phyloP scores from a whole-genome alignment of 2,797 vertebrate species.

The Microctenopoma lineatum region DNA sequence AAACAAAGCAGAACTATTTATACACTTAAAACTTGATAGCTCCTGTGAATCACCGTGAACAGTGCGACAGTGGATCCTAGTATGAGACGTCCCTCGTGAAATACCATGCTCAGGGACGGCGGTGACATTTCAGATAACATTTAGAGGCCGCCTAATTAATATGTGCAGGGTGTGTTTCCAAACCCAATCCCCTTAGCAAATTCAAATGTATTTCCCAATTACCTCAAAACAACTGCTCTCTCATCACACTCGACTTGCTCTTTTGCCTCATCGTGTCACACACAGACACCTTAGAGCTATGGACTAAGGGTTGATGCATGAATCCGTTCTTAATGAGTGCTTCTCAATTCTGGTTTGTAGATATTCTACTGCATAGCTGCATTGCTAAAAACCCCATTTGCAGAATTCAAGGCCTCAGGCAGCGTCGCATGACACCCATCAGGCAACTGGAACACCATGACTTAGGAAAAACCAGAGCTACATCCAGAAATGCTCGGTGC shows the following conservation, averaged over 20 bases:
- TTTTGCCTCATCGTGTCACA: conserved; percentile 5
- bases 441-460: too few relatives aligned
- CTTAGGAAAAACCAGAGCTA: too few relatives aligned
- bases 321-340: neutral
- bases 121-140: conserved; percentile 57
- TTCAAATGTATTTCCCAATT: conserved; percentile 45
- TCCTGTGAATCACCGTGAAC: conserved; percentile 28
- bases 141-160: conserved; percentile 32
- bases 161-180: conserved; percentile 21
- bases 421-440: too few relatives aligned
- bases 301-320: neutral
- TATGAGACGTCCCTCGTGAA: conserved; percentile 34
- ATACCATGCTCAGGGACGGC: conserved; percentile 19
- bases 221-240: conserved; percentile 33
- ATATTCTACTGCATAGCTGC: too few relatives aligned
- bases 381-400: too few relatives aligned
- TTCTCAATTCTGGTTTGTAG: too few relatives aligned
- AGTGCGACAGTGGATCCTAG: conserved; percentile 29
- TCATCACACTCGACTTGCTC: conserved; percentile 13
- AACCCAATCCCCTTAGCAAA: conserved; percentile 37
- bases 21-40: conserved; percentile 60
- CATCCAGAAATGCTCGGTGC: too few relatives aligned
- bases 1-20: conserved; percentile 69
- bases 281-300: conserved; percentile 12
- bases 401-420: too few relatives aligned